Conservation (phyloP, 2,797 vertebrate genomes). For the Darevskia mixta region DNA sequence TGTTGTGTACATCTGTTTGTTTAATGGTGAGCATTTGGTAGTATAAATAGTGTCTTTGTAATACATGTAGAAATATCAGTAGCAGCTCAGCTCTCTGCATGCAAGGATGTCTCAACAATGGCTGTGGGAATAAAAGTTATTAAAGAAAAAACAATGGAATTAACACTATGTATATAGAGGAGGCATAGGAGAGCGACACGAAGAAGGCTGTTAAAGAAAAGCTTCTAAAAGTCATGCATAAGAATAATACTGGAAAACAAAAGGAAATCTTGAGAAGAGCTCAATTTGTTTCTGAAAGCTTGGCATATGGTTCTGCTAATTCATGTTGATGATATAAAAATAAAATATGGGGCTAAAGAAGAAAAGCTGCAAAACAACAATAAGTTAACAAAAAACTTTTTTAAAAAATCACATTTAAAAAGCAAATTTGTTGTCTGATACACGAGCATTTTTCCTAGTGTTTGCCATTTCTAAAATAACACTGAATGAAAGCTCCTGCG, state of each 20-base stretch:
- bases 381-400: neutral
- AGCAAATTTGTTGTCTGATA: neutral
- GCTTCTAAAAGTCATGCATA: neutral
- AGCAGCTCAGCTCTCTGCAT: neutral
- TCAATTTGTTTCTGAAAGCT: neutral
- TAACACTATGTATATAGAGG: neutral
- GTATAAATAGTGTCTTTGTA: neutral
- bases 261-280: neutral
- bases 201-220: neutral
- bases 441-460: neutral
- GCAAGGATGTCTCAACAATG: neutral
- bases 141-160: neutral
- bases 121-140: neutral
- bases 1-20: neutral
- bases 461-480: neutral
- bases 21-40: slow-evolving; percentile 8
- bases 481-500: neutral
- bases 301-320: neutral
- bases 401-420: neutral
- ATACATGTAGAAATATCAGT: neutral
- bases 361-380: neutral
- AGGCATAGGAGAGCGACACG: too few species aligned
- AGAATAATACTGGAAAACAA: neutral
- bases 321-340: neutral
- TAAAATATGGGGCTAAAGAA: neutral